Evolutionary conservation across 2,888 invertebrate species (phyloP), one percentile per base, ranked within the genome.

Genomic region (Pyrocoelia pectoralis): DNA sequence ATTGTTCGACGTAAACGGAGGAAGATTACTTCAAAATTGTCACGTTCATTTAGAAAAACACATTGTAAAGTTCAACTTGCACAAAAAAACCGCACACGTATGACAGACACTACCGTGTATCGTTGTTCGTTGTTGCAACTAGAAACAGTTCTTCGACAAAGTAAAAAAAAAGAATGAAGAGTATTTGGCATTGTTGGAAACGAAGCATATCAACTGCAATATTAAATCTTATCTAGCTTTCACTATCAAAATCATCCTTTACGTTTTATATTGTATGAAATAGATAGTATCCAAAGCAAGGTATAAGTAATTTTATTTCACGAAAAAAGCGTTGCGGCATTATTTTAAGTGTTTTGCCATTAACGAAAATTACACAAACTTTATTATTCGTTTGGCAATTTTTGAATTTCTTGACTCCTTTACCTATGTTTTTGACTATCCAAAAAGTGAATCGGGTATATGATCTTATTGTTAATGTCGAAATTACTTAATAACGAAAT

Each of bases 201-300:
- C 81, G 74, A 78, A 80, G 74, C 81, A 80, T 81, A 75, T 79
- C 80, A 79, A 74, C 72, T 79, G 80, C 78, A 79, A 79, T 77
- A 76, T 73, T 72, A 65, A 61, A 56, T 65, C 65, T 77, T 80
- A 80, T 80, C 80, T 79, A 69, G 77, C 80, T 81, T 81, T 81
- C 81, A 81, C 81, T 80, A 80, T 80, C 80, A 73, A 69, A 71
- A 72, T 73, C 79, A 80, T 79, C 79, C 78, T 76, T 67, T 59
- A 59, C 9, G 46, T 46, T 41, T 33, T 33, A 33, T 46, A 46
- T 59, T 64, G 46, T 69, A 72, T 71, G 72, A 75, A 76, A 73
- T 73, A 71, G 74, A 74, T 72, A 68, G 65, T 57, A 62, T 71
- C 71, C 72, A 69, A 68, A 51, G 69, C 65, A 56, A 65, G 61